phyloP scores from a whole-genome alignment of 2,797 vertebrate genomes.

The Microctenopoma stevenorrisi region DNA sequence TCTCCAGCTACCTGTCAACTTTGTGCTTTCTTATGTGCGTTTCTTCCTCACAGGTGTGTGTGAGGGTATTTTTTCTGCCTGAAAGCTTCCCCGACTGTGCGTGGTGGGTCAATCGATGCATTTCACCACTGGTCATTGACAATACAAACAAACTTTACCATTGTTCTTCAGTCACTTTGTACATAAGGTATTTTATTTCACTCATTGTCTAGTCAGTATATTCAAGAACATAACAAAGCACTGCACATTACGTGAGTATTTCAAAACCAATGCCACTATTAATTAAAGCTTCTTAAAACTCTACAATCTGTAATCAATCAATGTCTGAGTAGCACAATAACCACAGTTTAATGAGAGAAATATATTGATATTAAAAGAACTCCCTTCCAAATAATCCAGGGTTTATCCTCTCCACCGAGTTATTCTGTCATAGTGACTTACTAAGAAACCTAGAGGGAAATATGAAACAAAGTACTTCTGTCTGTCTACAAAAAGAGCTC shows the following conservation, averaged over 20 bases:
- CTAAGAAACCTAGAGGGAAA: not conserved
- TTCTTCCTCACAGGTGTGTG: constrained; percentile 23
- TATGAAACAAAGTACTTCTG: not conserved
- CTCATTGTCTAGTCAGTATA: too few relatives aligned
- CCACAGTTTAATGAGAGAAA: not conserved
- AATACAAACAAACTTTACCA: constrained; percentile 20
- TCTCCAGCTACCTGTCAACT: constrained; percentile 37
- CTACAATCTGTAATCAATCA: not conserved
- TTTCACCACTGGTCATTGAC: constrained; percentile 46
- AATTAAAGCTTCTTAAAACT: not conserved
- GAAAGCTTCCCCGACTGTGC: constrained; percentile 30
- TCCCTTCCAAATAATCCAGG: not conserved
- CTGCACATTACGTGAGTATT: not conserved
- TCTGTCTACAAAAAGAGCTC: constrained; percentile 15
- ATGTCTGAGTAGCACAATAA: constrained; percentile 9
- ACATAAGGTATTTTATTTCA: not conserved
- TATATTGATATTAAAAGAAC: not conserved
- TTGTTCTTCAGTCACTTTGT: not conserved
- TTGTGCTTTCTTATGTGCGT: constrained; percentile 22
- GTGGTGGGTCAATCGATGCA: constrained; percentile 37
- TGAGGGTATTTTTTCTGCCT: constrained; percentile 17
- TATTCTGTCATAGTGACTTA: not conserved
- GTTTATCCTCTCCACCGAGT: not conserved
- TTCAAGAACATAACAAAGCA: constrained; percentile 4
- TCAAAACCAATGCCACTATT: not conserved